phyloP scores from a whole-genome alignment of 2,797 vertebrate species.

The Capromys pilorides region DNA sequence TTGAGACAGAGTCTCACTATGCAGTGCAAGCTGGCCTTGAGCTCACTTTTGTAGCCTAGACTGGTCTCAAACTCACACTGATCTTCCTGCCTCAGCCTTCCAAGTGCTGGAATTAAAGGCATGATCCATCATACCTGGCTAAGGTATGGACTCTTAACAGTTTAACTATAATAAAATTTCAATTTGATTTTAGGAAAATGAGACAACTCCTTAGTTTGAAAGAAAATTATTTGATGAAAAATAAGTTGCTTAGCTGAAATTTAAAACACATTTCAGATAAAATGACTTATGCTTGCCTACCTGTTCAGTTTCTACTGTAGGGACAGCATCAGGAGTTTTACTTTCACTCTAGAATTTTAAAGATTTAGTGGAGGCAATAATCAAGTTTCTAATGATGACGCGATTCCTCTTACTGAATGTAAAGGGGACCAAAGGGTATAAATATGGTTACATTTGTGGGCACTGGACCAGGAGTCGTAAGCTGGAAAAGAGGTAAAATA shows the following conservation, averaged over 20 bases:
- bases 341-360: neutral
- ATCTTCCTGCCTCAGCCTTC: too few relatives aligned
- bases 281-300: neutral
- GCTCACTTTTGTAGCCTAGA: too few relatives aligned
- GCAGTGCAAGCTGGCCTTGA: too few relatives aligned
- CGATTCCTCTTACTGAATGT: neutral
- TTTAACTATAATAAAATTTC: neutral
- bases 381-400: neutral
- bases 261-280: neutral
- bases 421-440: neutral
- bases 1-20: too few relatives aligned
- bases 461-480: too few relatives aligned
- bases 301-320: neutral
- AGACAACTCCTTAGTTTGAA: neutral
- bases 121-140: too few relatives aligned
- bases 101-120: too few relatives aligned
- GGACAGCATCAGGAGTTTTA: neutral
- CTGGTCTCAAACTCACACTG: too few relatives aligned
- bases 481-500: neutral
- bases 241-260: neutral
- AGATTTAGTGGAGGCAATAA: neutral
- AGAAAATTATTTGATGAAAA: neutral
- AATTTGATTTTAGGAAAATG: neutral
- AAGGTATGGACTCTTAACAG: neutral
- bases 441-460: neutral